phyloP scores from a whole-genome alignment of 2,797 vertebrate species.

The Melanitta fusca region DNA sequence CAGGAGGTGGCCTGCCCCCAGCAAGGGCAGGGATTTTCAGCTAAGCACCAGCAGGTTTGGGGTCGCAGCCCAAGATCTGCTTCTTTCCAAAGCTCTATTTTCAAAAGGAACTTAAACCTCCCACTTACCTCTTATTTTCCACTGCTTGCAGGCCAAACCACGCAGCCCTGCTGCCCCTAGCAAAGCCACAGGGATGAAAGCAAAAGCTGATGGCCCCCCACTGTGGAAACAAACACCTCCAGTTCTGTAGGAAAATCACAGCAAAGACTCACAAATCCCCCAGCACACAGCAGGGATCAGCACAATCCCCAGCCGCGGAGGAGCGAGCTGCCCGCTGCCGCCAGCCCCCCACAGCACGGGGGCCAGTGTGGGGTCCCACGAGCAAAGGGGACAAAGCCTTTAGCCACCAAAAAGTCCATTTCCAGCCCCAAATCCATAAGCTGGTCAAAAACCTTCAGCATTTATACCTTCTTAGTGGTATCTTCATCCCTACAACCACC shows the following conservation, averaged over 20 bases:
- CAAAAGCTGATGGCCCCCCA: neutral
- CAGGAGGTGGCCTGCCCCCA: too few relatives aligned
- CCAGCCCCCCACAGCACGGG: rapidly evolving
- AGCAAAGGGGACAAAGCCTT: rapidly evolving
- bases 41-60: neutral
- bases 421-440: neutral
- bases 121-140: neutral
- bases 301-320: rapidly evolving
- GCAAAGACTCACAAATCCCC: slow-evolving; percentile 24
- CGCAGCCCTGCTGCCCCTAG: neutral
- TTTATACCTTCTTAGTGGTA: neutral
- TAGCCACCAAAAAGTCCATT: neutral
- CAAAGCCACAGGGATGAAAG: neutral
- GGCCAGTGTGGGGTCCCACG: neutral
- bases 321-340: neutral
- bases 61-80: neutral
- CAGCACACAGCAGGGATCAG: neutral
- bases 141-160: neutral
- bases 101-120: neutral
- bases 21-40: neutral
- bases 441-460: neutral
- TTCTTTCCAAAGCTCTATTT: neutral
- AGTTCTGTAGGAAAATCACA: neutral
- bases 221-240: neutral
- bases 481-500: rapidly evolving